Base-by-base conservation (phyloP, 2,888 invertebrate species). In the Thereva nobilitata region DNA sequence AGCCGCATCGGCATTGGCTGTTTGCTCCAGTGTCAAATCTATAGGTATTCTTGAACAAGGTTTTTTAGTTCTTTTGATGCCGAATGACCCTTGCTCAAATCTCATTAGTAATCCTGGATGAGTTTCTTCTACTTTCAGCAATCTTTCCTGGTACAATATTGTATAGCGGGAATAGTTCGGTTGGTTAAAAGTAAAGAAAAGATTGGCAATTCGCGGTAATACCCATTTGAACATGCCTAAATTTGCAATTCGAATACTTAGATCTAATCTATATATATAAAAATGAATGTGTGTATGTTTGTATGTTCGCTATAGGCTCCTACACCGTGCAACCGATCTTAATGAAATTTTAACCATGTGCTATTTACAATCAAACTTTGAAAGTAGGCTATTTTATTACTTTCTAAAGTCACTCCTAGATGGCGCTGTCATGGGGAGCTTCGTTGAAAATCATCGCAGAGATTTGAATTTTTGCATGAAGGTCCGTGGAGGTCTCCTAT, bases 41-140 rank as follows among this genome's bases (percentile, higher is more conserved):
- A 67, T 47, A 9, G 67, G 61, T 57, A 12, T 45, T 44, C 52
- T 49, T 4, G 64, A 67, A 40, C 59, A 56, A 3, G 64, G 35
- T 23, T 67, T 67, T 12, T 56, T 45, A 8, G 67, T 78, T 68
- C 77, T 68, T 73, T 72, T 72, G 52, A 78, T 72, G 8, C 76
- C 74, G 68, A 78, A 75, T 41, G 37, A 73, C 5, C 77, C 75
- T 40, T 70, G 68, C 69, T 72, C 54, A 10, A 77, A 71, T 54
- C 72, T 68, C 42, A 71, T 64, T n/a, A 59, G 75, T 74, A 56
- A 41, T 8, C 49, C 66, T 12, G 56, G 56, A 42, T 56, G 56
- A 56, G 56, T 34, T 56, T 5, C 23, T 6, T 9, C 7, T 41
- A 56, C 56, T 12, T 56, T 42, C 8, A 56, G 8, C 34, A 57